Evolutionary conservation across 2,113 vertebrate species (phyloP).

Genomic region (Proteles cristata): DNA sequence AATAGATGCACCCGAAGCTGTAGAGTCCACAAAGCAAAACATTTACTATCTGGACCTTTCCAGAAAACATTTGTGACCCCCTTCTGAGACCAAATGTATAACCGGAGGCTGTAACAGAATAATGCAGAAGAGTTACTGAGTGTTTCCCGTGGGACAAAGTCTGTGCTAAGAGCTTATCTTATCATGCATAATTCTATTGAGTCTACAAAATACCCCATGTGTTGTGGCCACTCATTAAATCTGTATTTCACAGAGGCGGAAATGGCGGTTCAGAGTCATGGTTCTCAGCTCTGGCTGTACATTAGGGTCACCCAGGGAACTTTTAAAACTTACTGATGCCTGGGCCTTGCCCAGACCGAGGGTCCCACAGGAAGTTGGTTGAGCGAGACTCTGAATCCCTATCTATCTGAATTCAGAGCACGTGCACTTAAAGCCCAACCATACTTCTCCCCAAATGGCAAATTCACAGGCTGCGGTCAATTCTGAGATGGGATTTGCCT

Average conservation of each 20-base stretch:
- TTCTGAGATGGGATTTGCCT: neutral
- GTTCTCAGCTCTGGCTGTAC: neutral
- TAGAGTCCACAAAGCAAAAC: neutral
- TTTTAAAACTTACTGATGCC: neutral
- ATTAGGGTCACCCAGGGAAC: neutral
- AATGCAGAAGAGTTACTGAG: neutral
- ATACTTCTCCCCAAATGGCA: neutral
- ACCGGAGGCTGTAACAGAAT: neutral
- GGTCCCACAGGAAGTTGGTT: neutral
- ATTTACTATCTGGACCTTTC: neutral
- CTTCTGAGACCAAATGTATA: neutral
- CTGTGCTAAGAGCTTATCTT: neutral
- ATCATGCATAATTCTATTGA: neutral
- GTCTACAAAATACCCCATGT: neutral
- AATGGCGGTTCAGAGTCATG: accelerated
- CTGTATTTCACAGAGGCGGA: neutral
- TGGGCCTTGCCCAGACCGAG: neutral
- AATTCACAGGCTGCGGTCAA: neutral
- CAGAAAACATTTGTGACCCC: neutral
- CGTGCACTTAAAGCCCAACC: accelerated
- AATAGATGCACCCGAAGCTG: neutral
- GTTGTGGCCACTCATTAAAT: neutral
- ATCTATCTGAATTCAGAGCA: neutral
- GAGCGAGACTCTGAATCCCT: accelerated
- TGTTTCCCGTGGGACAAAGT: neutral